Percentiles rank a stretch among this genome's conserved stretches.
These are phyloP conservation scores for Pachypeltis micranthus DNA, from an alignment of 1,140 invertebrate species.

Conservation along the genomic window DNA sequence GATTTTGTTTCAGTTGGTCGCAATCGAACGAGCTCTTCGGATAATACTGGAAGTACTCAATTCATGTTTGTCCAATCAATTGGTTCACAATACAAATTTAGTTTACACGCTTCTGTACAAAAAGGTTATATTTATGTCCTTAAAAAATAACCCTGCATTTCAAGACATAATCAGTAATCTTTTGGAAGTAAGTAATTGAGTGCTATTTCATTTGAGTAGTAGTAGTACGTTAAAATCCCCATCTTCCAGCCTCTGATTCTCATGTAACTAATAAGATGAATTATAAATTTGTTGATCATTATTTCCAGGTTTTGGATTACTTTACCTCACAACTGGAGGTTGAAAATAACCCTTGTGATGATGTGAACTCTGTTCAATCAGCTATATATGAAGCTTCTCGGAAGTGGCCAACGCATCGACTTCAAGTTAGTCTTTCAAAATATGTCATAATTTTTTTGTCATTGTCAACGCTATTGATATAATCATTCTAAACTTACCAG, in stretches of 20 bases:
- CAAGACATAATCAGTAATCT: constrained; percentile 95
- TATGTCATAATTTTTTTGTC: no score
- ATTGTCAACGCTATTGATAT: no score
- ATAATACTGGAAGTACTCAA: constrained; percentile 96
- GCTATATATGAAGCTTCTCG: constrained; percentile 75
- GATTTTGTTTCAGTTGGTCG: constrained; percentile 50
- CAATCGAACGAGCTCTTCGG: constrained; percentile 91
- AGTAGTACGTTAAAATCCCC: no score
- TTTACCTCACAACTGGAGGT: constrained; percentile 71
- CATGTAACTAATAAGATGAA: neutral
- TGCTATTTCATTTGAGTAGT: neutral
- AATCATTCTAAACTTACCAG: no score
- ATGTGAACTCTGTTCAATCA: constrained; percentile 71
- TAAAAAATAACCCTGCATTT: constrained; percentile 76
- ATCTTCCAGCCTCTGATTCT: no score
- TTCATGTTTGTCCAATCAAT: constrained; percentile 75
- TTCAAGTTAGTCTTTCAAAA: constrained; percentile 79
- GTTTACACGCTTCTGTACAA: constrained; percentile 95
- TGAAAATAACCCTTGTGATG: constrained; percentile 48
- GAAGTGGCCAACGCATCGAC: constrained; percentile 80
- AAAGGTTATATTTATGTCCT: constrained; percentile 75
- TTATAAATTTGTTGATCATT: constrained; percentile 3
- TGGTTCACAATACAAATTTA: constrained; percentile 85
- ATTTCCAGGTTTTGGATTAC: constrained; percentile 65
- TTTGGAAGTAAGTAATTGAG: constrained; percentile 60